These are phyloP conservation scores for Macrotus californicus DNA, from an alignment of 2,113 vertebrate species.

Conservation along the genomic window DNA sequence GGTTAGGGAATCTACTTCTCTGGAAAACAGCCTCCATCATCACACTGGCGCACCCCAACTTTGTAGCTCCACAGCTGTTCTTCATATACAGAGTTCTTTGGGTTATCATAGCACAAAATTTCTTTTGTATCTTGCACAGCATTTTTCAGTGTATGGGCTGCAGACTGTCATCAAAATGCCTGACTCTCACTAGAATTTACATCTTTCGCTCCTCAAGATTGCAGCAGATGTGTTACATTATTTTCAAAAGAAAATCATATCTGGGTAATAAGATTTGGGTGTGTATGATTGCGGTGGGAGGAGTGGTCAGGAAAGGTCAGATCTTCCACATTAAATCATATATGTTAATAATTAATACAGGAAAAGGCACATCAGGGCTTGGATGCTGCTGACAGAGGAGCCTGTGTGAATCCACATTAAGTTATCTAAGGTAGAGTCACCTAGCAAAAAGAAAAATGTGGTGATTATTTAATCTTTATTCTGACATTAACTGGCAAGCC, in stretches of 20 bases:
- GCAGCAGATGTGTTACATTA: constrained; percentile 58
- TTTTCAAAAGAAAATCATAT: constrained; percentile 72
- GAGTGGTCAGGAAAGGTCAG: constrained; percentile 34
- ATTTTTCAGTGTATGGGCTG: constrained; percentile 40
- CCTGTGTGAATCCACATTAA: constrained; percentile 56
- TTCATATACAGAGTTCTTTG: neutral
- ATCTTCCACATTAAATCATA: constrained; percentile 71
- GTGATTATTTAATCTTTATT: constrained; percentile 25
- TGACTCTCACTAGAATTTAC: constrained; percentile 44
- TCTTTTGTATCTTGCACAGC: neutral
- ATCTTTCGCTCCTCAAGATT: constrained; percentile 22
- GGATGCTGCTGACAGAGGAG: constrained; percentile 58
- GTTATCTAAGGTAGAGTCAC: constrained; percentile 56
- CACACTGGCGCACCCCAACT: neutral
- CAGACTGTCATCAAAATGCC: neutral
- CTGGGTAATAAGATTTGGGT: neutral
- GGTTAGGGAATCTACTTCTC: neutral
- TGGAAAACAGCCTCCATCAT: neutral
- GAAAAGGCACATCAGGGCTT: constrained; percentile 69
- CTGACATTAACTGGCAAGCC: neutral
- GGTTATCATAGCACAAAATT: constrained; percentile 22
- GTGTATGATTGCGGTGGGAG: neutral
- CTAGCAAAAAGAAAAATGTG: constrained; percentile 53
- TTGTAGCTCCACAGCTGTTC: neutral
- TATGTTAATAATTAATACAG: constrained; percentile 69